Evolutionary conservation across 1,140 invertebrate species (phyloP), one percentile per base, ranked within the genome.

Genomic region (Panagrolaimus sp.): DNA sequence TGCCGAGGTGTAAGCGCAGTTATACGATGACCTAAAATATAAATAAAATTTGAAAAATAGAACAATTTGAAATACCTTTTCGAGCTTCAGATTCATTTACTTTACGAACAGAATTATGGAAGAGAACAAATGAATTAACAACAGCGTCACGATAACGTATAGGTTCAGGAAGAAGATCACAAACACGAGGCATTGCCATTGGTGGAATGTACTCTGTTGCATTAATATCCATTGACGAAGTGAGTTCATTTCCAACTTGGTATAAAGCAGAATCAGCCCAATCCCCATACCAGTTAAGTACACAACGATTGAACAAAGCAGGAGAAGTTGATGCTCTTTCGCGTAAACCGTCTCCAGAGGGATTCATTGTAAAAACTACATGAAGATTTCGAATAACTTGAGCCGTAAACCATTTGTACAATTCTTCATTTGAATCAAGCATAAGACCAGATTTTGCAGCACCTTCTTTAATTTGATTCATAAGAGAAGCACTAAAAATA

Each of bases 301-400:
- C 96, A 86, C 96, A 99, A 83, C 96, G 89, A 87, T 99, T 99
- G 87, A 99, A 99, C 21, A 99, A 86, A 26, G 96, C 96, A 65
- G 96, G 96, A 2, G 95, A 98, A 0, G 96, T 99, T 3, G 96
- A 92, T 2, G 96, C 96, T 70, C 95, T 87, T 85, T 98, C 96
- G 84, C 98, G 97, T 5, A 99, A 87, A 0, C 95, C 96, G 83
- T 98, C 94, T 0, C 93, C 92, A 3, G 91, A 95, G 10, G 96
- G 96, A 87, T 99, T 99, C 96, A 99, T 99, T 0, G 96, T 99
- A 84, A 99, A 99, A 10, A 99, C 96, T 28, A 99, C 96, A 84
- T 99, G 96, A 3, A 99, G 87, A 86, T 99, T 99, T 72, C 90
- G 90, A 91, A 98, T 98, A 24, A 99, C 94, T 83, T 88, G 86